Percentiles rank a stretch among this genome's conserved stretches.
Conservation (phyloP, 1,140 invertebrate species). For the Camponotus pennsylvanicus region DNA sequence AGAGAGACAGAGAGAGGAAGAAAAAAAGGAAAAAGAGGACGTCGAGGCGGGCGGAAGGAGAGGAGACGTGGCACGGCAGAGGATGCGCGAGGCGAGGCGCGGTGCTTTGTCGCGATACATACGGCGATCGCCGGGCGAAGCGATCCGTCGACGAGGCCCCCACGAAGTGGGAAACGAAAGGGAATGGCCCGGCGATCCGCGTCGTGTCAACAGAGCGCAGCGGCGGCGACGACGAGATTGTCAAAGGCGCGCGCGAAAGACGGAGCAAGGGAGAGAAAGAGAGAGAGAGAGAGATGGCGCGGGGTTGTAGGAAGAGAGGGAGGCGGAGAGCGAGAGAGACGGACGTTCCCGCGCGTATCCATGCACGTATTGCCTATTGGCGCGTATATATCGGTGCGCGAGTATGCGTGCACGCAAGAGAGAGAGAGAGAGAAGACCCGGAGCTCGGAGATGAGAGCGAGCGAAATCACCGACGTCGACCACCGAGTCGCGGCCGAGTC, state of each 20-base stretch:
- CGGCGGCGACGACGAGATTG: slow-evolving; percentile 48
- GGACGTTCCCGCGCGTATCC: not conserved
- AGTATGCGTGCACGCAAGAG: slow-evolving; percentile 44
- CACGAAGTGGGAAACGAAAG: slow-evolving; percentile 73
- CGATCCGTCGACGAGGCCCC: not conserved
- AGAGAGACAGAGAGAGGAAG: not conserved
- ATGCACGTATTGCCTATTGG: not conserved
- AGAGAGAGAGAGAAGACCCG: slow-evolving; percentile 1
- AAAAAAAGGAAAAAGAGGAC: slow-evolving; percentile 19
- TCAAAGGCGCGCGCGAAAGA: slow-evolving; percentile 59
- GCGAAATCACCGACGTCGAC: not conserved
- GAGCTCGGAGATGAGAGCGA: not conserved
- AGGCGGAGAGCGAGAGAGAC: not conserved
- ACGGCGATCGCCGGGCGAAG: slow-evolving; percentile 44
- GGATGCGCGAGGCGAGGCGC: slow-evolving; percentile 69
- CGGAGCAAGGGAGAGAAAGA: not conserved
- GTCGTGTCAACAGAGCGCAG: slow-evolving; percentile 68
- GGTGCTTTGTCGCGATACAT: slow-evolving; percentile 60
- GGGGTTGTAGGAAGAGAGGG: slow-evolving; percentile 7
- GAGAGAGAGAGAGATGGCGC: slow-evolving; percentile 16
- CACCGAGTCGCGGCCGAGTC: not conserved
- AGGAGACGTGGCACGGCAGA: slow-evolving; percentile 74
- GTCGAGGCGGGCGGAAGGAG: slow-evolving; percentile 46
- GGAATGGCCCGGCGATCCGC: slow-evolving; percentile 52
- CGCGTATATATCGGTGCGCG: not conserved